Evolutionary conservation across 2,113 vertebrate species (phyloP), one percentile per base, ranked within the genome.

Genomic region (Odontesthes bonariensis): DNA sequence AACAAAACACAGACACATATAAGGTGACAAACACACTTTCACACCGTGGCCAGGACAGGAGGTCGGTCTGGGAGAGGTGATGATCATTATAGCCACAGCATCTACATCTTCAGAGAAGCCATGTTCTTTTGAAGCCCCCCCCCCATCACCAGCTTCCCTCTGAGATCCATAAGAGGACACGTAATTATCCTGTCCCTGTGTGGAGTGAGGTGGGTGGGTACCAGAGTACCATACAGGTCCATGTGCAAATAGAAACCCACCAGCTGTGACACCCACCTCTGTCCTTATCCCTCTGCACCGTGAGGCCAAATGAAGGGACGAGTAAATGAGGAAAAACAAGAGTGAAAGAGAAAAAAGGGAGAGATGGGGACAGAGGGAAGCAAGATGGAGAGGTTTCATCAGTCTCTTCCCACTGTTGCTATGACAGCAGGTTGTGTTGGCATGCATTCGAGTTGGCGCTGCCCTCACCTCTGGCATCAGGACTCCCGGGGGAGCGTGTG

Each of bases 401-500:
- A 81, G 86, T 81, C 90, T 92, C 88, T 88, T 91, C 84, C 89
- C 92, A 89, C 86, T 84, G 92, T 94, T 93, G 87, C 93, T 83
- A 93, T 94, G 93, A 92, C 91, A 93, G 92, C 91, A 85, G 86
- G 86, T 94, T 93, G 91, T 92, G 89, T 90, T 93, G 93, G 93
- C 92, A 93, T 92, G 92, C 83, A 60, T 53, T 81, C 68, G 73
- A 74, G 79, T 88, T 94, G 91, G 93, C 93, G 86, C 84, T 88
- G 88, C 87, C 90, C 88, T 83, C 89, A 94, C 94, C 93, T 93
- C 93, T 92, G 90, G 91, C 88, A 91, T 85, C 84, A 81, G 75
- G 77, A 81, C 86, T 81, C 91, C 86, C 92, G 71, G 71, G 92
- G 83, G 85, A 86, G 57, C 70, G 74, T 60, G 75, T 53, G 44